Percentiles rank a stretch among this genome's conserved stretches.
Conservation (phyloP, 2,888 invertebrate species). For the Laspeyria flexula region DNA sequence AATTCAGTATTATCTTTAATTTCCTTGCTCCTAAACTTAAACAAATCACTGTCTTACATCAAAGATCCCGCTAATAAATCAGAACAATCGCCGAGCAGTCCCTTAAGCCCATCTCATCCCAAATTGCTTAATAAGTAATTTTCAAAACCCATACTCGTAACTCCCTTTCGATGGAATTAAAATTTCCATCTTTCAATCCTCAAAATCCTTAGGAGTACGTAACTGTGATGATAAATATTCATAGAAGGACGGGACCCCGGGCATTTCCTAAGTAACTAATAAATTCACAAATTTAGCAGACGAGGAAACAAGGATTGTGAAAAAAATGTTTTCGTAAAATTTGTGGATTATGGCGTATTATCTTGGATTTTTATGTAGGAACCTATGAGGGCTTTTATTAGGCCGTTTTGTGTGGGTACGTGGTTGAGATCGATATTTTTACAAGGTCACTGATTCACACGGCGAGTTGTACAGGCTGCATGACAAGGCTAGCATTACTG, state of each 20-base stretch:
- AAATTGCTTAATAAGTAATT: constrained; percentile 35
- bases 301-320: constrained; percentile 24
- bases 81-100: constrained; percentile 11
- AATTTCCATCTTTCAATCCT: constrained; percentile 28
- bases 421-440: not conserved
- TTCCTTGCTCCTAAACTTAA: not conserved
- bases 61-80: constrained; percentile 2
- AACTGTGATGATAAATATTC: constrained; percentile 42
- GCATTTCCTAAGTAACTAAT: constrained; percentile 24
- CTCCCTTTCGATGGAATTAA: constrained; percentile 23
- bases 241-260: constrained; percentile 22
- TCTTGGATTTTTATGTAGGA: not conserved
- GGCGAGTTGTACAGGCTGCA: no score
- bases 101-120: constrained; percentile 20
- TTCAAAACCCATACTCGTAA: constrained; percentile 13
- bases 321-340: constrained; percentile 11
- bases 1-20: no score
- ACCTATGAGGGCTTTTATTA: not conserved
- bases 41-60: not conserved
- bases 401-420: not conserved
- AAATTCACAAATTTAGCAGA: constrained; percentile 32
- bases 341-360: constrained; percentile 1
- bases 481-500: no score
- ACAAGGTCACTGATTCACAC: no score
- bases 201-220: constrained; percentile 18